Base-by-base conservation (phyloP, 2,888 invertebrate genomes). In the Osmoderma eremita region DNA sequence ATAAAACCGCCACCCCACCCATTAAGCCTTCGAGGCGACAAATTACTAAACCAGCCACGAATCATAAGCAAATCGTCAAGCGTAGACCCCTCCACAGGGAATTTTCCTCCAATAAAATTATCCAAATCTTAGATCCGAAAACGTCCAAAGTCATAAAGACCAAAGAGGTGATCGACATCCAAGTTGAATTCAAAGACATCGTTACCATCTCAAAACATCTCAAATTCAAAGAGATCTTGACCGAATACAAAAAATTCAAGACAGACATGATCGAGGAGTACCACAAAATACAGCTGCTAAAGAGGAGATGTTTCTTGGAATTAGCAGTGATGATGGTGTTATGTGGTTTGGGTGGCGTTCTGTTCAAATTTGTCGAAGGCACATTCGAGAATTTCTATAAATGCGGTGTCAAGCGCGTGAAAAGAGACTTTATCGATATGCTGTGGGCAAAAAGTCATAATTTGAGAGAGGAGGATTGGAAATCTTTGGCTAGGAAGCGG, bases 391-490 rank as follows among this genome's bases (percentile, higher is more conserved):
- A 91, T 69, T 91, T 91, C 70, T 94, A 92, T 82, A 95, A 95
- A 83, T 94, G 94, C 78, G 92, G 93, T 6, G 92, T 94, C 48
- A 92, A 94, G 75, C 86, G 92, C 75, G 93, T 95, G 0, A 94
- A 94, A 78, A 84, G 95, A 3, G 92, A 93, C 80, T 94, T 95
- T 73, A 88, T 95, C 67, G 94, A 94, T 76, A 86, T 88, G 69
- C 84, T 96, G 45, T 94, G 95, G 94, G 84, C 88, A 62, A 88
- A 89, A 67, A 94, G 93, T 80, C 92, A 93, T 79, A 90, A 90
- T 77, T 83, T 94, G 82, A 87, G 90, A 63, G 94, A 94, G 80
- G 94, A 95, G 56, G 94, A 95, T 77, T 95, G 95, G 95, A 94
- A 94, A 77, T 91, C 91, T 10, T 85, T 92, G 84, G 95, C 95